A percentile compares a stretch with the other conserved stretches of the same genome.
phyloP scores from a whole-genome alignment of 2,113 vertebrate species.

The Cranoglanis bouderius region DNA sequence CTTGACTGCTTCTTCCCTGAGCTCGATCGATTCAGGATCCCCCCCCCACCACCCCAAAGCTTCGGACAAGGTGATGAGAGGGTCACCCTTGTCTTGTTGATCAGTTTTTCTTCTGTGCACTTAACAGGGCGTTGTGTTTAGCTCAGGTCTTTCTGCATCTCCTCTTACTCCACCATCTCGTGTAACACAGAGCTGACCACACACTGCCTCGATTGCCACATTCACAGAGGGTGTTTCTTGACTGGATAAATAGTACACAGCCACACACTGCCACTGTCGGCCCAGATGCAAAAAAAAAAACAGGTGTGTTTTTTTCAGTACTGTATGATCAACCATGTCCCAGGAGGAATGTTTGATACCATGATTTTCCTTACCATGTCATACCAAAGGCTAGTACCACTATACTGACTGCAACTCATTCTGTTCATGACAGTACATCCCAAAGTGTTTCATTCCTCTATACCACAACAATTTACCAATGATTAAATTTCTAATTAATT shows the following conservation, averaged over 20 bases:
- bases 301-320: background rate
- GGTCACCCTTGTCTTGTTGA: slow-evolving; percentile 13
- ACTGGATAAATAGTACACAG: slow-evolving; percentile 20
- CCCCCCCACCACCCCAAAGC: no score
- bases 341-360: background rate
- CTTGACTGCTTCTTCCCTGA: slow-evolving; percentile 11
- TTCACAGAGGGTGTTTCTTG: background rate
- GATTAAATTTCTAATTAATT: no score
- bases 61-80: slow-evolving; percentile 1
- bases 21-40: slow-evolving; percentile 23
- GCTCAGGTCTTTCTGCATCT: slow-evolving; percentile 1
- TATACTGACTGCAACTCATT: background rate
- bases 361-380: background rate
- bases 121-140: background rate
- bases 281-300: slow-evolving; percentile 8
- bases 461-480: background rate
- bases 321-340: background rate
- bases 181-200: background rate
- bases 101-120: slow-evolving; percentile 4
- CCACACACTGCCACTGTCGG: background rate
- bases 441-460: background rate
- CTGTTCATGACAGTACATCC: background rate
- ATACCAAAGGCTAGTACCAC: background rate
- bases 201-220: background rate
- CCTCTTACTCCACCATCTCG: background rate